Evolutionary conservation across 2,888 invertebrate genomes (phyloP).

Genomic region (Sylvicola cinctus): DNA sequence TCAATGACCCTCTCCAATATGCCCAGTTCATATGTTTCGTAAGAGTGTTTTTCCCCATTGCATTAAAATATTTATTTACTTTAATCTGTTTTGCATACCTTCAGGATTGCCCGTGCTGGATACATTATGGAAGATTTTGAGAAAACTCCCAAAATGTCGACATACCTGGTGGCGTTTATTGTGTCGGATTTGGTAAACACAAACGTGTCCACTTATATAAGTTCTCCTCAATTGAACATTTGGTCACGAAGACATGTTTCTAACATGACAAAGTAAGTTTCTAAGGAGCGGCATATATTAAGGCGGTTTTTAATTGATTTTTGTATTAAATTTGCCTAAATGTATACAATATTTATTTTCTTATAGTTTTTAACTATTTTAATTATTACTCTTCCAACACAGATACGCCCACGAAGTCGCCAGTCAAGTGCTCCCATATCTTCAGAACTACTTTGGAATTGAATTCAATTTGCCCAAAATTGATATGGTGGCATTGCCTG

Average conservation of each 20-base stretch:
- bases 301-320: no score
- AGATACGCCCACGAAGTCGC: conserved; percentile 33
- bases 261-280: conserved; percentile 17
- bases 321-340: no score
- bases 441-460: conserved; percentile 41
- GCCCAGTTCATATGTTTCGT: conserved; percentile 26
- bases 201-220: conserved; percentile 13
- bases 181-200: conserved; percentile 29
- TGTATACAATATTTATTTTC: neutral
- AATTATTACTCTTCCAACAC: conserved; percentile 16
- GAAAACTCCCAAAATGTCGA: conserved; percentile 47
- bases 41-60: conserved; percentile 7
- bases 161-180: conserved; percentile 48
- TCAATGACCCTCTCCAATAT: conserved; percentile 37
- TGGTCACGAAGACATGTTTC: conserved; percentile 20
- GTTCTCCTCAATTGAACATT: conserved; percentile 20
- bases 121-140: conserved; percentile 43
- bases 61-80: neutral
- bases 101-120: conserved; percentile 24
- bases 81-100: neutral
- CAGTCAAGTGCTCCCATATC: conserved; percentile 36
- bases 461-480: conserved; percentile 41
- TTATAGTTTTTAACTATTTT: conserved; percentile 21
- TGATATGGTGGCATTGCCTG: conserved; percentile 52
- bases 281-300: no score